phyloP scores from a whole-genome alignment of 1,140 invertebrate species.

The Brachionus angularis region DNA sequence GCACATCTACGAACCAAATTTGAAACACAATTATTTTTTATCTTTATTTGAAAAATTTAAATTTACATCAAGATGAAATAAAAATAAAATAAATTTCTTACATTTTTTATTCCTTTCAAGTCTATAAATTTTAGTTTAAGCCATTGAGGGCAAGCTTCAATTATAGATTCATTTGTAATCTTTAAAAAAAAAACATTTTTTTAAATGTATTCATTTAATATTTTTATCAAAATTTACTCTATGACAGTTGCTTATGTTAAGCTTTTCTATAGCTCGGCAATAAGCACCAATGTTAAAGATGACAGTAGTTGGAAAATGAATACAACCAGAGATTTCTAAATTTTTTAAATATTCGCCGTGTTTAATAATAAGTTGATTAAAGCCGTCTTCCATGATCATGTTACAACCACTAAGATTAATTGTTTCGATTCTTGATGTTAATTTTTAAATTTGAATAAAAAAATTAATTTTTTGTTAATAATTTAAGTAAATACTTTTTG shows the following conservation, averaged over 20 bases:
- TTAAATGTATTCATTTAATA: not conserved
- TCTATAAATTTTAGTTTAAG: conserved; percentile 11
- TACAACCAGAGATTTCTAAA: conserved; percentile 39
- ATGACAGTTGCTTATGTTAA: conserved; percentile 42
- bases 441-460: not conserved
- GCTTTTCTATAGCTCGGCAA: conserved; percentile 4
- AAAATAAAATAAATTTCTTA: not conserved
- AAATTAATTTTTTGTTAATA: too few relatives aligned
- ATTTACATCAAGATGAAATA: not conserved
- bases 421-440: conserved; percentile 19
- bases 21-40: conserved; percentile 41
- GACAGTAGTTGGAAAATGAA: conserved; percentile 30
- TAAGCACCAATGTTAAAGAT: conserved; percentile 27
- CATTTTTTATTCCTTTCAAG: conserved; percentile 42
- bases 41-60: not conserved
- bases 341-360: conserved; percentile 35
- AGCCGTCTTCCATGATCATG: conserved; percentile 38
- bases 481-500: not conserved
- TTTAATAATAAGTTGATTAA: conserved; percentile 19
- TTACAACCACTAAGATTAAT: conserved; percentile 41
- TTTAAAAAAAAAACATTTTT: too few relatives aligned
- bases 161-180: conserved; percentile 27
- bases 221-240: conserved; percentile 13
- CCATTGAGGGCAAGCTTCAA: conserved; percentile 34
- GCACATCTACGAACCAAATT: conserved; percentile 25